Conservation (phyloP, 2,113 vertebrate genomes). For the Lophura nycthemera region DNA sequence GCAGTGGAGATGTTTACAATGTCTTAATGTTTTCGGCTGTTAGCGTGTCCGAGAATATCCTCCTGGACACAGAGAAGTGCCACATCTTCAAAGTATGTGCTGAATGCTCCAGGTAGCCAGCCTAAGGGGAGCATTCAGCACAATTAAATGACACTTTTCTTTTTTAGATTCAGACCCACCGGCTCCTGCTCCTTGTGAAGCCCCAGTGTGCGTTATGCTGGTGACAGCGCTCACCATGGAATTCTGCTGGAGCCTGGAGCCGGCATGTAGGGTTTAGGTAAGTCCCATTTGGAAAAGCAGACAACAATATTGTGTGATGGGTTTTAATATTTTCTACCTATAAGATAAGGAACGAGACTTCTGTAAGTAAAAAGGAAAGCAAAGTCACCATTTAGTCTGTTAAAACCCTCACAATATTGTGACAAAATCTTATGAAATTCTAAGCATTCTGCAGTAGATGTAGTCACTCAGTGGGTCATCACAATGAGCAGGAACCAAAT, state of each 20-base stretch:
- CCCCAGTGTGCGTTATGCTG: conserved; percentile 60
- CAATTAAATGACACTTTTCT: conserved; percentile 69
- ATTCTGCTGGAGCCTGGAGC: conserved; percentile 74
- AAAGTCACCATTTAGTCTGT: not conserved
- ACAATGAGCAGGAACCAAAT: conserved; percentile 62
- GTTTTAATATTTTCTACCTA: conserved; percentile 52
- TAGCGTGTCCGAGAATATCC: not conserved
- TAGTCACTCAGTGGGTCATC: conserved; percentile 16
- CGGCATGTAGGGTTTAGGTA: conserved; percentile 75
- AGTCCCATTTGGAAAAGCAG: conserved; percentile 52
- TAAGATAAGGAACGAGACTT: not conserved
- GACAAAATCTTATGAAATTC: conserved; percentile 55
- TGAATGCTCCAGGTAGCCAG: conserved; percentile 16
- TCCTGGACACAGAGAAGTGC: not conserved
- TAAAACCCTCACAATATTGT: conserved; percentile 75
- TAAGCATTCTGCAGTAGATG: not conserved
- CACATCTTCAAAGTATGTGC: conserved; percentile 37
- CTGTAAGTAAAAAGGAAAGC: not conserved
- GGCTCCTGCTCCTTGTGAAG: conserved; percentile 76
- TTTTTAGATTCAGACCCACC: conserved; percentile 73
- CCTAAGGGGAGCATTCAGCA: conserved; percentile 50
- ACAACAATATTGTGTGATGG: conserved; percentile 65
- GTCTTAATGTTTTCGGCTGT: conserved; percentile 65
- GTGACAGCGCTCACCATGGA: conserved; percentile 72
- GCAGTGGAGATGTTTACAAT: conserved; percentile 65